Base-by-base conservation (phyloP, 1,140 invertebrate species). In the Anoplophora glabripennis region DNA sequence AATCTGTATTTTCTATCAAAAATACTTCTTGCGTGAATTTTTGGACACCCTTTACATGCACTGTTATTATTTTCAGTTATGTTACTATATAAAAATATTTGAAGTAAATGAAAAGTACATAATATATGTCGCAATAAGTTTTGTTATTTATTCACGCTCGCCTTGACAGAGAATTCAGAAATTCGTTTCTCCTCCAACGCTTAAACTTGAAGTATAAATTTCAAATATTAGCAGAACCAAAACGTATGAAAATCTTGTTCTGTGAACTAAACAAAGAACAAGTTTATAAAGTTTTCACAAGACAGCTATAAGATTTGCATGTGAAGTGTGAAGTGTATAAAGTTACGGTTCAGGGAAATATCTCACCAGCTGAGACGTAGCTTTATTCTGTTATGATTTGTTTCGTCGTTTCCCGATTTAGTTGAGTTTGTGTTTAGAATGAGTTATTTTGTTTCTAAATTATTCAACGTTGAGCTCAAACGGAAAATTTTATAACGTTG, bases 351-450 rank as follows among this genome's bases (percentile, higher is more conserved):
- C 34, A 28, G 55, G 42, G 17, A 34, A 12, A 55, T 42, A 18
- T 61, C 35, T 35, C 35, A 33, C 12, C 45, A 37, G 17, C 17
- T 48, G 36, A 49, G 37, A 58, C 35, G 18, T 45, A 48, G 36
- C 46, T 52, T 61, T 57, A 61, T 61, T 57, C 53, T 45, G 53
- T 47, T 57, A 52, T 52, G 54, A 61, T 61, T 61, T 61, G 59
- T 61, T 61, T 61, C 46, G 37, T 53, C 59, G 44, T 61, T 61
- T 61, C 59, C 53, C 46, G 38, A 61, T 61, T 57, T 47, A 18
- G 9, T 55, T 46, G 10, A 45, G 59, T 57, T 61, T 34, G 41
- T 36, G 44, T 36, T 53, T 7, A 40, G 47, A 53, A 52, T 44
- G 35, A 51, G 53, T 55, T 56, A 51, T 56, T 59, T 53, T 18